phyloP scores from a whole-genome alignment of 1,140 invertebrate species.

The Stenopsyche tienmushanensis region DNA sequence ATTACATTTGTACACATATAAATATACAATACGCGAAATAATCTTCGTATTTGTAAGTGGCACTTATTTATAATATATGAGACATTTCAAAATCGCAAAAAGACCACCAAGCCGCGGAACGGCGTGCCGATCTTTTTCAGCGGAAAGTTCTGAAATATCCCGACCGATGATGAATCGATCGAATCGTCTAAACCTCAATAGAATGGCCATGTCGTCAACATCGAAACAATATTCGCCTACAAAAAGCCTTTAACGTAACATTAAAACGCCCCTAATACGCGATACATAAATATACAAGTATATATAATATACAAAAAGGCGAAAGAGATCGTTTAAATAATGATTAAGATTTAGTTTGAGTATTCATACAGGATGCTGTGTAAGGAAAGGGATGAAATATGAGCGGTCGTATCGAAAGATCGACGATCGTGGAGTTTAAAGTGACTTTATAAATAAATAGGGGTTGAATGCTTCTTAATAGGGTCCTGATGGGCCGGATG shows the following conservation, averaged over 20 bases:
- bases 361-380: too few species aligned
- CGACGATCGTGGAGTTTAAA: too few species aligned
- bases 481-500: constrained; percentile 29
- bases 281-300: not conserved
- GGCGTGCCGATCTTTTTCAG: not conserved
- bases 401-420: too few species aligned
- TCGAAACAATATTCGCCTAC: constrained; percentile 5
- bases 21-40: not conserved
- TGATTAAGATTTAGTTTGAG: too few species aligned
- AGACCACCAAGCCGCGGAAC: not conserved
- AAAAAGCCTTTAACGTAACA: not conserved
- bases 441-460: too few species aligned
- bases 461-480: constrained; percentile 7
- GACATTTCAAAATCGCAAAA: not conserved
- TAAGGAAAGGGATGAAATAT: not conserved
- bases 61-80: not conserved
- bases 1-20: constrained; percentile 5
- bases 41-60: not conserved
- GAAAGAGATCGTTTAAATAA: constrained; percentile 1
- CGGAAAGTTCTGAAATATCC: not conserved
- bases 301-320: constrained; percentile 11
- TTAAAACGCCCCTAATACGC: constrained; percentile 2
- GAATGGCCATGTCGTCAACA: constrained; percentile 25
- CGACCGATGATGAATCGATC: not conserved
- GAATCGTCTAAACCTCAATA: constrained; percentile 17